Conservation (phyloP, 92 coral and sea anemone species). For the Diadumene lineata region DNA sequence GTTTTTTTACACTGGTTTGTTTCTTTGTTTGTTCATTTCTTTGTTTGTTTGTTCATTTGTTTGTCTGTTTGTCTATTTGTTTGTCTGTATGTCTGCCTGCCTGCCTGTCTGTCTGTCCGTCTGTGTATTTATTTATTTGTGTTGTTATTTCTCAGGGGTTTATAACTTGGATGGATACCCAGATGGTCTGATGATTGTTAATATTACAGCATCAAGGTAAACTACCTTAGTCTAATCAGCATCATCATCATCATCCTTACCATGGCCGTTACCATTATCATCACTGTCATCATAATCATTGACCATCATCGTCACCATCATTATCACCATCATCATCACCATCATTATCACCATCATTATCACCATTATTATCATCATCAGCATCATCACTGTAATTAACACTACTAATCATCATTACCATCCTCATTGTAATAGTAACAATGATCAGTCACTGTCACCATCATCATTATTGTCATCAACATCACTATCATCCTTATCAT, state of each 20-base stretch:
- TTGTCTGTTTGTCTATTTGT: no score
- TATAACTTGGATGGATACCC: no score
- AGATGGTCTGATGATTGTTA: no score
- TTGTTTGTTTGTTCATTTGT: no score
- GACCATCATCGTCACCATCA: neutral
- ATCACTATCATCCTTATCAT: neutral
- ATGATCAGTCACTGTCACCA: neutral
- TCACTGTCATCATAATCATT: neutral
- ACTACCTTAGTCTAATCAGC: neutral
- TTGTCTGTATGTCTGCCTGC: no score
- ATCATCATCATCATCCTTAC: neutral
- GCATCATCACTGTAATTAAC: neutral
- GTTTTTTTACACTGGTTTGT: no score
- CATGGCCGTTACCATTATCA: neutral
- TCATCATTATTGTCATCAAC: neutral
- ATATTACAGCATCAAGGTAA: no score
- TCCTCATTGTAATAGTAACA: conserved; percentile 1
- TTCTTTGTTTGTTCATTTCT: no score
- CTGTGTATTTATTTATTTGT: no score
- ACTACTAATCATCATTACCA: conserved; percentile 14
- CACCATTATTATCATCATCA: neutral
- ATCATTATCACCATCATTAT: neutral
- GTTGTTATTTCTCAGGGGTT: no score
- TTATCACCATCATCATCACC: neutral
- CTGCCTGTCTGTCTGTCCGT: no score